phyloP scores from a whole-genome alignment of 2,113 vertebrate species.

The Phoenicopterus ruber region DNA sequence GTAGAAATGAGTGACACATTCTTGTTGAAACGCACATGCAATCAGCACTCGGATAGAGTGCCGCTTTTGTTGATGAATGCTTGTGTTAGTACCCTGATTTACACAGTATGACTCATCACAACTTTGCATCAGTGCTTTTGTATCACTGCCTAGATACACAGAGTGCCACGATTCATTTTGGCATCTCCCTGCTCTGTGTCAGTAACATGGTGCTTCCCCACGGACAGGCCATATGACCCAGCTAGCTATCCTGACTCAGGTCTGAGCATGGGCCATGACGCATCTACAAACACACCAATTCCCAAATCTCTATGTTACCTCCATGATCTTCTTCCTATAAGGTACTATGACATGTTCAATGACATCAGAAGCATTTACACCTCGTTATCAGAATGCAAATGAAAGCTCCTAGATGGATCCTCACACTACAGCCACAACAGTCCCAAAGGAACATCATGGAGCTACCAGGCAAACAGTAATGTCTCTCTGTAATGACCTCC shows the following conservation, averaged over 20 bases:
- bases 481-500: not conserved
- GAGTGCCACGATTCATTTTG: not conserved
- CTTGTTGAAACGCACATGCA: not conserved
- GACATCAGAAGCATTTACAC: not conserved
- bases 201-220: not conserved
- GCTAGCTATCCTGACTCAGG: not conserved
- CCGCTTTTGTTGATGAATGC: not conserved
- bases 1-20: not conserved
- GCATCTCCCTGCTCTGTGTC: not conserved
- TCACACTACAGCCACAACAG: not conserved
- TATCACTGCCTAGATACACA: not conserved
- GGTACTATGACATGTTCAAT: not conserved
- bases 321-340: not conserved
- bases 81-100: not conserved
- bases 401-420: not conserved
- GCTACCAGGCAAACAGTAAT: not conserved
- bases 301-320: not conserved
- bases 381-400: not conserved
- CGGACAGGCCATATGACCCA: not conserved
- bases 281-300: not conserved
- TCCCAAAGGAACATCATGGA: not conserved
- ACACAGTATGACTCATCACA: not conserved
- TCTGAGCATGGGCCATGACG: not conserved
- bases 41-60: not conserved
- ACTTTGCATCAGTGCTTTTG: not conserved